Evolutionary conservation across 2,797 vertebrate genomes (phyloP), one percentile per base, ranked within the genome.

Genomic region (Rhinogobio ventralis): DNA sequence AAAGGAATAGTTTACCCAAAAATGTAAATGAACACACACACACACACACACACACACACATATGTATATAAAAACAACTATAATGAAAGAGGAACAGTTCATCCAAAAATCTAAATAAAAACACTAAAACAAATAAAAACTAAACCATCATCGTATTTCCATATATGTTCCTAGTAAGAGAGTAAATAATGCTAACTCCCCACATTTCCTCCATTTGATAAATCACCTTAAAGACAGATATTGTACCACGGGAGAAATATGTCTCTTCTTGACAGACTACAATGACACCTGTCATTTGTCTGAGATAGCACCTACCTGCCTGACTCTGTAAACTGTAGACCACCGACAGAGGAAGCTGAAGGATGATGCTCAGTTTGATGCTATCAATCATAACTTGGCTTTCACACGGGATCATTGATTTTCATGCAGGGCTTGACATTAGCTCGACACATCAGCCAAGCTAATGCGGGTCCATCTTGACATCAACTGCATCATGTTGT

Each of bases 261-360:
- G 39, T 80, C 74, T 88, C 33, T 57, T 74, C 80, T 68, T 82
- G 73, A 88, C 49, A 84, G 71, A 67, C 80, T 73, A 81, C 64
- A 79, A 79, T 85, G 87, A 87, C 79, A 74, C 75, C 73, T 87
- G 86, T 87, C 69, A 84, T 87, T 88, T 85, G 81, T 90, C 86
- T 87, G 46, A 85, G 33, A n/a, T 28, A 83, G 71, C 57, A 71
- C 69, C 66, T 84, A 51, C 82, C 76, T 90, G 87, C 62, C 66
- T 83, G 49, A 81, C 82, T 75, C 55, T 79, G 39, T 86, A 79
- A 80, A 85, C 42, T n/a, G 11, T 55, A 72, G 53, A 36, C 66
- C 42, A 57, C 19, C 2, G 51, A 75, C 73, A 46, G 82, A 42
- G 49, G 51, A 89, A 62, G 45, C 71, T 66, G n/a, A 75, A 64